phyloP scores from a whole-genome alignment of 2,113 vertebrate genomes.

The Cepphus grylle region DNA sequence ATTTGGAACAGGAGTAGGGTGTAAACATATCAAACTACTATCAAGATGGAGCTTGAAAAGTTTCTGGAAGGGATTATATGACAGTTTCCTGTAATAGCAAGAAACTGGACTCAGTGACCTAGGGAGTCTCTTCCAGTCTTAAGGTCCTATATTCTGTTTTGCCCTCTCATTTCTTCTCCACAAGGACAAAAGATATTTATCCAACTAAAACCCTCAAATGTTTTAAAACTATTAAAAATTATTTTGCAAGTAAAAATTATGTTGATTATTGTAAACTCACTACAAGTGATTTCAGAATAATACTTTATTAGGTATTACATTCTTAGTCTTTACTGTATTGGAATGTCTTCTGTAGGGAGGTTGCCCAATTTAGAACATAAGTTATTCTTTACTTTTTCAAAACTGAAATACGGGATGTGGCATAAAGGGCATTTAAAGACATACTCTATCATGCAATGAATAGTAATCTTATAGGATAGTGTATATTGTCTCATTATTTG shows the following conservation, averaged over 20 bases:
- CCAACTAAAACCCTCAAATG: not conserved
- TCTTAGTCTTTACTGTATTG: not conserved
- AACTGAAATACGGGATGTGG: not conserved
- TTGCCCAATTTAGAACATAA: not conserved
- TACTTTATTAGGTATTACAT: not conserved
- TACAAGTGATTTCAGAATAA: not conserved
- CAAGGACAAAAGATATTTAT: not conserved
- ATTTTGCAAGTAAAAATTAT: not conserved
- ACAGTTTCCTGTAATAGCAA: conserved; percentile 62
- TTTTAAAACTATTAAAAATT: not conserved
- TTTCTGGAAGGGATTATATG: conserved; percentile 48
- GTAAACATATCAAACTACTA: conserved; percentile 37
- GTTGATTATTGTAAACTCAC: not conserved
- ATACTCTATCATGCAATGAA: not conserved
- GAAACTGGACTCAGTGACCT: conserved; percentile 12
- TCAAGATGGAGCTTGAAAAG: conserved; percentile 18
- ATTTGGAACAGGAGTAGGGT: conserved; percentile 17
- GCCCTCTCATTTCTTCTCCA: not conserved
- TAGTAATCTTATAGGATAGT: not conserved
- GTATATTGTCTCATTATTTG: not conserved
- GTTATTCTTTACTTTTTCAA: not conserved
- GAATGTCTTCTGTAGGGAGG: not conserved
- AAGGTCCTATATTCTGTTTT: not conserved
- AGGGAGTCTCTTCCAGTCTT: not conserved
- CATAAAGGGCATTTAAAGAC: not conserved